These are phyloP conservation scores for Neodiprion pinetum DNA, from an alignment of 1,140 invertebrate genomes.

Conservation along the genomic window DNA sequence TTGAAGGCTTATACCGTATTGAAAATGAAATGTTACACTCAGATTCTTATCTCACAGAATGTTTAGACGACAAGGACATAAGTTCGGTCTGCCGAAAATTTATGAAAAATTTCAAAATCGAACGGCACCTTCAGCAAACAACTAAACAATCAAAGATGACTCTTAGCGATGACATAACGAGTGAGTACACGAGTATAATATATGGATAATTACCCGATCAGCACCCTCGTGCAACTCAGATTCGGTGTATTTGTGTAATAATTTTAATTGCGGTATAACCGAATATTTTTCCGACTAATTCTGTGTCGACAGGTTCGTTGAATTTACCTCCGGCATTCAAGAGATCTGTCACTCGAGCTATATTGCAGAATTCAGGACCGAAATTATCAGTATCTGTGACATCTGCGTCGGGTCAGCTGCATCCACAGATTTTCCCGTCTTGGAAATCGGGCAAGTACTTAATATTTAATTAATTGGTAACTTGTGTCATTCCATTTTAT, in stretches of 20 bases:
- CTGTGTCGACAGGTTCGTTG: constrained; percentile 42
- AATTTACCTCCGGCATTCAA: constrained; percentile 56
- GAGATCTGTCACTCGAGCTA: constrained; percentile 53
- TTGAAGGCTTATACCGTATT: not conserved
- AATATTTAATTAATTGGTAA: constrained; percentile 15
- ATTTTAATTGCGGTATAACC: too few species aligned
- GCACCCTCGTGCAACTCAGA: too few species aligned
- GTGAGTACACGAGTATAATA: constrained; percentile 28
- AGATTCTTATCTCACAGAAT: constrained; percentile 39
- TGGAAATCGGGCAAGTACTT: constrained; percentile 50
- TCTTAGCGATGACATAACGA: constrained; percentile 54
- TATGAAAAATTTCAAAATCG: constrained; percentile 61
- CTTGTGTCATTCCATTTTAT: too few species aligned
- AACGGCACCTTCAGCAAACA: constrained; percentile 41
- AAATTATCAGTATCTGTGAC: constrained; percentile 45
- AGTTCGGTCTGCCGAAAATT: constrained; percentile 59
- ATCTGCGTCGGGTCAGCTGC: constrained; percentile 34
- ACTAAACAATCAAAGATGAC: constrained; percentile 37
- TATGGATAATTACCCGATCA: too few species aligned
- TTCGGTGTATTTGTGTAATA: too few species aligned
- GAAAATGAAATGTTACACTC: constrained; percentile 19
- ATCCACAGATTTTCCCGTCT: constrained; percentile 44
- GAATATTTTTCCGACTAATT: not conserved
- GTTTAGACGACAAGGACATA: constrained; percentile 61
- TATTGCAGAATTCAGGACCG: constrained; percentile 47